Evolutionary conservation across 2,888 invertebrate genomes (phyloP).

Genomic region (Neoscelio sp.): DNA sequence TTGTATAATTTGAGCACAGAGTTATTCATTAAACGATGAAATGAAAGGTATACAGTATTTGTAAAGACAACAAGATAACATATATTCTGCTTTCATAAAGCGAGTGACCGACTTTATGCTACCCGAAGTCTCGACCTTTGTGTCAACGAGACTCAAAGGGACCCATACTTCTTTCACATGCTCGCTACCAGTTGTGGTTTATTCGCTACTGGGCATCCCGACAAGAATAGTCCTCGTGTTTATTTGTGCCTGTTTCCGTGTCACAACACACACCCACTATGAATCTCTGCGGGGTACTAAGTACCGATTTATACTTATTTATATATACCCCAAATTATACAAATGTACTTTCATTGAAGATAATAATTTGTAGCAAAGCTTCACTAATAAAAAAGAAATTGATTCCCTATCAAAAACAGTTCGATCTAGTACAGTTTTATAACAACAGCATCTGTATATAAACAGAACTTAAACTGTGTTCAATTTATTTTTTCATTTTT

Average conservation of each 20-base stretch:
- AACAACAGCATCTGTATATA: too few relatives aligned
- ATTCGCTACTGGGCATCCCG: conserved; percentile 70
- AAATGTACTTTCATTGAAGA: conserved; percentile 11
- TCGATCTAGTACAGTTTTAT: too few relatives aligned
- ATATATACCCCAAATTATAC: conserved; percentile 58
- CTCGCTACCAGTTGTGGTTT: conserved; percentile 71
- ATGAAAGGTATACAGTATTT: conserved; percentile 50
- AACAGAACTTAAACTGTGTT: too few relatives aligned
- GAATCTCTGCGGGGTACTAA: conserved; percentile 78
- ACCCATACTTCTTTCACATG: conserved; percentile 67
- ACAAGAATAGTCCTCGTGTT: conserved; percentile 75
- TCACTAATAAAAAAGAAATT: too few relatives aligned
- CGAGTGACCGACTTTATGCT: conserved; percentile 75
- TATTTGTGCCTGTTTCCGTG: conserved; percentile 78
- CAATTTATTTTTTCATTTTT: too few relatives aligned
- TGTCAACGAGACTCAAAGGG: conserved; percentile 68
- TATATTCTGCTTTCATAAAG: conserved; percentile 61
- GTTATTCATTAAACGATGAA: conserved; percentile 51
- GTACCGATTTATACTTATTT: conserved; percentile 74
- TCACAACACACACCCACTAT: conserved; percentile 81
- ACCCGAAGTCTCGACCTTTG: conserved; percentile 68
- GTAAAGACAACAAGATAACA: conserved; percentile 62
- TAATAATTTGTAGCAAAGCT: too few relatives aligned
- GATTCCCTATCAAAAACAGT: too few relatives aligned
- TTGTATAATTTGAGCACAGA: conserved; percentile 35